These are phyloP conservation scores for Pseudorasbora parva DNA, from an alignment of 2,113 vertebrate species.

Conservation along the genomic window DNA sequence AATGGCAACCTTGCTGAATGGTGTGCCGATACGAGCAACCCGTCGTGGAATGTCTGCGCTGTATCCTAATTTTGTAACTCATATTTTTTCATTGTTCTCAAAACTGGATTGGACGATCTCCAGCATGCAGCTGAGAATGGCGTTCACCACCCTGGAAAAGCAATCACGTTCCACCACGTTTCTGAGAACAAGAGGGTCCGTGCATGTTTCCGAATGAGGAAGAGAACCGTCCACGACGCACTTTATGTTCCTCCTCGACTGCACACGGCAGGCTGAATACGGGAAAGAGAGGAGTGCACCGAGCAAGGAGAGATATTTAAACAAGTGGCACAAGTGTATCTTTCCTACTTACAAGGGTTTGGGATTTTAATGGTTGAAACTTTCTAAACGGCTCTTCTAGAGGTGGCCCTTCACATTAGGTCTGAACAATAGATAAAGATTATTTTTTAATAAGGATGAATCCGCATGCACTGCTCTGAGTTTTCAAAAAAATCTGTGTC, in stretches of 20 bases:
- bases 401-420: constrained; percentile 14
- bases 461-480: constrained; percentile 22
- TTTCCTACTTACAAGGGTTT: constrained; percentile 44
- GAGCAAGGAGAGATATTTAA: constrained; percentile 67
- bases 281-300: constrained; percentile 55
- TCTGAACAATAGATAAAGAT: constrained; percentile 22
- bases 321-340: constrained; percentile 74
- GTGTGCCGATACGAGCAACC: not conserved
- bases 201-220: constrained; percentile 70
- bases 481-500: constrained; percentile 9
- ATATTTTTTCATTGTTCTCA: constrained; percentile 56
- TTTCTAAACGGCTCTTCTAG: constrained; percentile 26
- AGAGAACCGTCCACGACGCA: constrained; percentile 68
- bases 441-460: constrained; percentile 38
- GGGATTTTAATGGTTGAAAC: constrained; percentile 30
- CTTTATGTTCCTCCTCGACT: constrained; percentile 75
- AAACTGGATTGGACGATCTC: constrained; percentile 59
- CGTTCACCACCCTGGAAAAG: constrained; percentile 33
- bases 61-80: constrained; percentile 61
- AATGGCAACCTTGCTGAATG: constrained; percentile 3
- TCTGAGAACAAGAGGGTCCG: constrained; percentile 57
- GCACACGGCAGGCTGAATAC: constrained; percentile 72
- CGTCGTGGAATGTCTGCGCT: constrained; percentile 49
- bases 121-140: constrained; percentile 55
- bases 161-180: constrained; percentile 40